Percentiles rank a stretch among this genome's conserved stretches.
Evolutionary conservation across 2,797 vertebrate species (phyloP).

Genomic region (Todus mexicanus): DNA sequence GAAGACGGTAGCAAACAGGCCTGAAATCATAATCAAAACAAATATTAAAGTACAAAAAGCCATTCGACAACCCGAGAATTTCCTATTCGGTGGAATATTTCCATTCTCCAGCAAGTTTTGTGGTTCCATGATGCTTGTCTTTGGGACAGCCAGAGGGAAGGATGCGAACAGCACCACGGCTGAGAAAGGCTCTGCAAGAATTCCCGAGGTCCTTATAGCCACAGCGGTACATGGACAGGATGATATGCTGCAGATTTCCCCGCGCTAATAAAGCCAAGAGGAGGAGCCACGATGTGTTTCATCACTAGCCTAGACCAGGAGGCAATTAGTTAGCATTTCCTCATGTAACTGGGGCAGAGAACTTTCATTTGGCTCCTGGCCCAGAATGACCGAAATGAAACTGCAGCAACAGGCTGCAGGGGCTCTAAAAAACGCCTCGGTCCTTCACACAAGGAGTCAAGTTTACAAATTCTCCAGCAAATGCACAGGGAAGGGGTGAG

Average conservation of each 20-base stretch:
- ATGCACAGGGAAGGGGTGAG: not conserved
- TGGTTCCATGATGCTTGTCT: not conserved
- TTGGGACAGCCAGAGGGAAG: not conserved
- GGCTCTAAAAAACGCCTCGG: not conserved
- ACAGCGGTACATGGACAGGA: rapidly evolving
- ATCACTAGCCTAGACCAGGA: not conserved
- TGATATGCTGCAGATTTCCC: not conserved
- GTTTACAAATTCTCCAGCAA: not conserved
- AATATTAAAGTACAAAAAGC: not conserved
- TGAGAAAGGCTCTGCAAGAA: not conserved
- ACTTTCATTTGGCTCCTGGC: conserved; percentile 49
- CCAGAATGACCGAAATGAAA: not conserved
- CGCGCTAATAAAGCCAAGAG: not conserved
- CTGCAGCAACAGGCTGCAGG: not conserved
- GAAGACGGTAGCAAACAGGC: not conserved
- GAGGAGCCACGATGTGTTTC: not conserved
- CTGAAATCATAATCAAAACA: not conserved
- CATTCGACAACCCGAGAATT: rapidly evolving
- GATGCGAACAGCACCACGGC: not conserved
- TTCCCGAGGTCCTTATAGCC: not conserved
- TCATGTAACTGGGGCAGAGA: not conserved
- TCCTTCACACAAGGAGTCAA: no score
- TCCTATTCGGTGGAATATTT: not conserved
- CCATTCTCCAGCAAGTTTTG: not conserved
- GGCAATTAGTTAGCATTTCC: not conserved